Conservation (phyloP, 2,888 invertebrate genomes). For the Poecilobothrus nobilitatus region DNA sequence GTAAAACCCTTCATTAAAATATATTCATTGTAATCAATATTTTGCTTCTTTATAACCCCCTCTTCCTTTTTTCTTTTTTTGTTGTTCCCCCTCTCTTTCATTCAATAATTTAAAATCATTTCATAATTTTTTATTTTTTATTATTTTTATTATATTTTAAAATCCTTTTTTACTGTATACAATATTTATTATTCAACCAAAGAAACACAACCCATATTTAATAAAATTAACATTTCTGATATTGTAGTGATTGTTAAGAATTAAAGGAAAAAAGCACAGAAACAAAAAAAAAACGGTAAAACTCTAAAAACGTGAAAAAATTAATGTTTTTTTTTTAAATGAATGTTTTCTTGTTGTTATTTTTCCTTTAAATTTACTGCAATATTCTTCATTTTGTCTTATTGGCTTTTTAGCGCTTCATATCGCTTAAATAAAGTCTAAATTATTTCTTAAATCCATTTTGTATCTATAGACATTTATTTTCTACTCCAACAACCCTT, state of each 20-base stretch:
- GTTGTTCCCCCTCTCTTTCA: too few relatives aligned
- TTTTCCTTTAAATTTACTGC: background rate
- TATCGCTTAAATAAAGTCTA: background rate
- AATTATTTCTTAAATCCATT: background rate
- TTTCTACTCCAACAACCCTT: background rate
- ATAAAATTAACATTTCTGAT: background rate
- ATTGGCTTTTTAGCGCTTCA: background rate
- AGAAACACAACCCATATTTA: background rate
- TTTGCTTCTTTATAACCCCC: too few relatives aligned
- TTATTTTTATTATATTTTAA: too few relatives aligned
- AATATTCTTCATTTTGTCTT: background rate
- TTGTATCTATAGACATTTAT: background rate
- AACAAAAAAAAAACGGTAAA: background rate
- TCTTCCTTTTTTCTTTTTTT: too few relatives aligned
- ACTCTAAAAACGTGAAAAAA: background rate
- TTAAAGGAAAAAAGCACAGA: background rate
- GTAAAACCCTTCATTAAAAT: too few relatives aligned
- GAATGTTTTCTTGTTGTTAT: background rate
- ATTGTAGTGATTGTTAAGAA: too few relatives aligned
- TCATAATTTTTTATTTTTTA: too few relatives aligned
- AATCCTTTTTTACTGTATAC: background rate
- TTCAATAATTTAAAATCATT: too few relatives aligned
- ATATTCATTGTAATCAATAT: too few relatives aligned
- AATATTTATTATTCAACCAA: constrained; percentile 1
- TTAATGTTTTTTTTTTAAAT: too few relatives aligned